phyloP scores from a whole-genome alignment of 1,140 invertebrate species.

The Propsilocerus akamusi region DNA sequence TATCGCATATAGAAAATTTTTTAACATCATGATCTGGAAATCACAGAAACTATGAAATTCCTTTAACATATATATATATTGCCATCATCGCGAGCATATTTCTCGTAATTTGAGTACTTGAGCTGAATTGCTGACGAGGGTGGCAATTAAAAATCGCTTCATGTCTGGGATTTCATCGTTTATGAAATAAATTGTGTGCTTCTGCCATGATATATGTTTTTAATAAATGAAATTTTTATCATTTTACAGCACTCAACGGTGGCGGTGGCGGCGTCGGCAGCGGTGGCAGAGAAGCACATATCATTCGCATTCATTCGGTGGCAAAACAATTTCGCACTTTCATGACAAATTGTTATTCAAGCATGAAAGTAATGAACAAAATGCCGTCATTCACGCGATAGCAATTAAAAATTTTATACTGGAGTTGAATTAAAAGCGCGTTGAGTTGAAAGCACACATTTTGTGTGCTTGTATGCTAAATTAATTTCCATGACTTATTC shows the following conservation, averaged over 20 bases:
- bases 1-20: too few relatives aligned
- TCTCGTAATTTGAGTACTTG: too few relatives aligned
- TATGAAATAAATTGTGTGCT: conserved; percentile 1
- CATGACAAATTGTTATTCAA: neutral
- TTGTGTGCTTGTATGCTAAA: neutral
- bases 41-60: too few relatives aligned
- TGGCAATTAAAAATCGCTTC: neutral
- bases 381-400: neutral
- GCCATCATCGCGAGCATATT: too few relatives aligned
- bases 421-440: neutral
- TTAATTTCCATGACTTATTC: conserved; percentile 3
- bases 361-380: neutral
- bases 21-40: too few relatives aligned
- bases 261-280: too few relatives aligned
- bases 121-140: neutral
- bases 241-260: too few relatives aligned
- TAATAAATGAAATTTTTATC: conserved; percentile 2
- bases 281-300: neutral
- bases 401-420: neutral
- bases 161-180: conserved; percentile 1
- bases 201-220: neutral
- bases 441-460: neutral
- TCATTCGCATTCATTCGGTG: neutral
- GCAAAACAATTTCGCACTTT: too few relatives aligned
- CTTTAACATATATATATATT: too few relatives aligned